Conservation (phyloP, 2,797 vertebrate genomes). For the Cephalopachus bancanus region DNA sequence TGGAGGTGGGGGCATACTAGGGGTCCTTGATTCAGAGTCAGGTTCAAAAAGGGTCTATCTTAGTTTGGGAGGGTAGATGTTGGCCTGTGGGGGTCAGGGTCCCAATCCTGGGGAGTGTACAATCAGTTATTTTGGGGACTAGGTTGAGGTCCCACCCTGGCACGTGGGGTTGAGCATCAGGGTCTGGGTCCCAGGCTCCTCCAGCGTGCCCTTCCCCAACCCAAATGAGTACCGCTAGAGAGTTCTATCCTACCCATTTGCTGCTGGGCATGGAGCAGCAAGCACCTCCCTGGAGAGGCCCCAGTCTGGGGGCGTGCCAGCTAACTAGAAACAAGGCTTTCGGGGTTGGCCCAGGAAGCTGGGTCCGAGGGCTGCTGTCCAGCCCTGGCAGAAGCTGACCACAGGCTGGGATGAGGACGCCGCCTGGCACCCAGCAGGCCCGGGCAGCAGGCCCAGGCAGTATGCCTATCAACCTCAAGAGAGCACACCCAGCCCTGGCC, state of each 20-base stretch:
- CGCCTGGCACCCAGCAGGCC: background rate
- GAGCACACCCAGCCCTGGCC: background rate
- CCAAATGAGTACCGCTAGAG: background rate
- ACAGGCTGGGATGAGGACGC: background rate
- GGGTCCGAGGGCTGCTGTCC: background rate
- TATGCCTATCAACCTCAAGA: background rate
- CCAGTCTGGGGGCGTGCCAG: background rate
- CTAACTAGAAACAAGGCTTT: background rate
- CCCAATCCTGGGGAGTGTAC: too few relatives aligned
- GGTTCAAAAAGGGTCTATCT: too few relatives aligned
- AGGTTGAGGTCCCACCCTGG: too few relatives aligned
- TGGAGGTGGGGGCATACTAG: too few relatives aligned
- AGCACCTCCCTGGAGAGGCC: background rate
- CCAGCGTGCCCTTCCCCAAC: too few relatives aligned
- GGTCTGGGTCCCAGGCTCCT: too few relatives aligned
- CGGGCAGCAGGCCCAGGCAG: background rate
- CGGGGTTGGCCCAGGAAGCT: background rate
- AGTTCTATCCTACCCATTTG: background rate
- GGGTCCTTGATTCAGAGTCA: too few relatives aligned
- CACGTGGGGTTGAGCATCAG: too few relatives aligned
- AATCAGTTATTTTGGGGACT: too few relatives aligned
- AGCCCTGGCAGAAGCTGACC: background rate
- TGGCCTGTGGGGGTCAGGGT: too few relatives aligned
- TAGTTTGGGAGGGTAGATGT: too few relatives aligned
- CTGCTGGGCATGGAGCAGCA: rapidly evolving